Percentiles rank a stretch among this genome's conserved stretches.
phyloP scores from a whole-genome alignment of 2,797 vertebrate species.

The Coregonus suidteri region DNA sequence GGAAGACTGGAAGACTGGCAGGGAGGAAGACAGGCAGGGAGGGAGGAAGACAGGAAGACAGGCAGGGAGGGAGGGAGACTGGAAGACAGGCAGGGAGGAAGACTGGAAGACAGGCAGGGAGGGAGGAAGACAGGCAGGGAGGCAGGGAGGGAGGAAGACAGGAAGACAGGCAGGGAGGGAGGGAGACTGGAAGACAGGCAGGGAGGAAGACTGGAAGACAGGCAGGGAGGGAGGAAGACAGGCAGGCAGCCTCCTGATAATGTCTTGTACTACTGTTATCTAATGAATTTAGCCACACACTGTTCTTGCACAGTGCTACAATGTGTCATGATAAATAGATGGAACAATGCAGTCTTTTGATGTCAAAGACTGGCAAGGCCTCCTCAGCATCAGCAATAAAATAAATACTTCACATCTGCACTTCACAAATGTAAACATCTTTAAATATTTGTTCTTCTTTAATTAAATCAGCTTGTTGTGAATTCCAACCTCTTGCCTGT shows the following conservation, averaged over 20 bases:
- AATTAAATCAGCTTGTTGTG: background rate
- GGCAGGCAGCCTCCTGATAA: background rate
- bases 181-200: no score
- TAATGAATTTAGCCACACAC: background rate
- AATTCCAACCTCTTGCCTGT: background rate
- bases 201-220: no score
- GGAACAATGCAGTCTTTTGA: conserved; percentile 4
- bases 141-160: no score
- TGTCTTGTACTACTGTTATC: background rate
- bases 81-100: no score
- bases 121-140: no score
- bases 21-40: no score
- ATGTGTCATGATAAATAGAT: background rate
- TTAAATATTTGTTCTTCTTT: background rate
- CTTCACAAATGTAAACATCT: background rate
- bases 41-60: no score
- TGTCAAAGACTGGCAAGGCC: conserved; percentile 12
- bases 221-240: background rate
- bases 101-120: no score
- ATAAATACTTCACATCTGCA: background rate
- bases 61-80: no score
- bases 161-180: no score
- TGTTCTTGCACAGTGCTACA: background rate
- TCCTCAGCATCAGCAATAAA: background rate
- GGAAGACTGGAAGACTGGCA: no score